These are phyloP conservation scores for Dicranocentrus wangi DNA, from an alignment of 2,888 invertebrate genomes.

Conservation along the genomic window DNA sequence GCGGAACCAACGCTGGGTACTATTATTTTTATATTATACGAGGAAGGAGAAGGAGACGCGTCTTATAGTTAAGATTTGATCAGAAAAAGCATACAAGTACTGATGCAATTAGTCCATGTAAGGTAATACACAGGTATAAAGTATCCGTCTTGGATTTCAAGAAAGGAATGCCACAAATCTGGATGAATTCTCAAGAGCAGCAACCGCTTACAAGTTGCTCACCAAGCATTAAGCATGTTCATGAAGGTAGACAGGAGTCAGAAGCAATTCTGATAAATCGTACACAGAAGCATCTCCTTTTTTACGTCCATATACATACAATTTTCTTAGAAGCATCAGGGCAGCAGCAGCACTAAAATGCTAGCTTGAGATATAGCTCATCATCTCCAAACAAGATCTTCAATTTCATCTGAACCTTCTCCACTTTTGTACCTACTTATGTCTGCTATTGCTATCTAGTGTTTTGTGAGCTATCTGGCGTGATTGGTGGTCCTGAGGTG, in stretches of 20 bases:
- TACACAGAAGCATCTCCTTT: not conserved
- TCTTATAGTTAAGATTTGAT: too few species aligned
- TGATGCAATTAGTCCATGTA: constrained; percentile 40
- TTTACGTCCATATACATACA: constrained; percentile 5
- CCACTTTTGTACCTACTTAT: constrained; percentile 43
- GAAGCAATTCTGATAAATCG: constrained; percentile 10
- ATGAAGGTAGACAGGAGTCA: not conserved
- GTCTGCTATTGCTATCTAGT: constrained; percentile 16
- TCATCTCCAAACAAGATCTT: constrained; percentile 45
- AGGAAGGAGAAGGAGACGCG: too few species aligned
- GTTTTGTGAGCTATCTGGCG: constrained; percentile 56
- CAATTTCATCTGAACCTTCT: constrained; percentile 47
- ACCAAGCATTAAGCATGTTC: constrained; percentile 8
- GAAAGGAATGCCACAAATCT: constrained; percentile 41
- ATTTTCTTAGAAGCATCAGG: constrained; percentile 29
- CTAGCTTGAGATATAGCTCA: constrained; percentile 22
- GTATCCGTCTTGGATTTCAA: constrained; percentile 34
- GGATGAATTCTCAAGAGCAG: constrained; percentile 22
- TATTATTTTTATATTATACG: too few species aligned
- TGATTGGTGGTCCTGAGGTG: constrained; percentile 73
- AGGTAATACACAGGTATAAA: constrained; percentile 20
- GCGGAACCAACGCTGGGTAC: too few species aligned
- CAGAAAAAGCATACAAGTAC: too few species aligned
- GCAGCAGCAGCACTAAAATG: constrained; percentile 7
- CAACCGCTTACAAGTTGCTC: constrained; percentile 2